Evolutionary conservation across 2,797 vertebrate genomes (phyloP).

Genomic region (Fratercula arctica): DNA sequence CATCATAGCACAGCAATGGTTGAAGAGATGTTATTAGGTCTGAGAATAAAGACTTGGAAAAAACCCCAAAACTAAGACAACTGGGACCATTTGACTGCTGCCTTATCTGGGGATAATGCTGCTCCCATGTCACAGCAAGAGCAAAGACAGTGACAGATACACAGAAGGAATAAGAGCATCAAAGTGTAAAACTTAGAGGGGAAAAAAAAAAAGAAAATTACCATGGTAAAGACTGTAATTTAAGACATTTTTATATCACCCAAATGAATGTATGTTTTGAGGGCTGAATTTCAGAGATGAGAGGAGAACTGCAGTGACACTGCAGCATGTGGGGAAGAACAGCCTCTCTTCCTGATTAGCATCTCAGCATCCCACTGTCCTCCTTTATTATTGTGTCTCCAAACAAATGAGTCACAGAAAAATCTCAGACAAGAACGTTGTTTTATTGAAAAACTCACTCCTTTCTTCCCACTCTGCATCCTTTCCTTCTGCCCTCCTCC

Average conservation of each 20-base stretch:
- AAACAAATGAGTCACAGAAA: neutral
- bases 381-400: slow-evolving; percentile 19
- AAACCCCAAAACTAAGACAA: neutral
- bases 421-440: neutral
- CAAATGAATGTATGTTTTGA: neutral
- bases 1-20: neutral
- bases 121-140: neutral
- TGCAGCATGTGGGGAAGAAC: neutral
- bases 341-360: neutral
- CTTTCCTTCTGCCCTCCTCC: neutral
- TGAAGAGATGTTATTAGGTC: neutral
- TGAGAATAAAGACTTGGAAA: neutral
- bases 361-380: slow-evolving; percentile 21
- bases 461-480: neutral
- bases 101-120: neutral
- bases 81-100: neutral
- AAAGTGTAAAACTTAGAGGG: neutral
- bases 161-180: neutral
- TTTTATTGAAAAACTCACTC: neutral
- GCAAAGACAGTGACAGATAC: neutral
- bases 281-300: neutral
- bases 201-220: neutral
- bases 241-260: neutral
- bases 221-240: neutral
- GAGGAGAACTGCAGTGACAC: neutral